These are phyloP conservation scores for Ceryle rudis DNA, from an alignment of 2,797 vertebrate genomes.

Conservation along the genomic window DNA sequence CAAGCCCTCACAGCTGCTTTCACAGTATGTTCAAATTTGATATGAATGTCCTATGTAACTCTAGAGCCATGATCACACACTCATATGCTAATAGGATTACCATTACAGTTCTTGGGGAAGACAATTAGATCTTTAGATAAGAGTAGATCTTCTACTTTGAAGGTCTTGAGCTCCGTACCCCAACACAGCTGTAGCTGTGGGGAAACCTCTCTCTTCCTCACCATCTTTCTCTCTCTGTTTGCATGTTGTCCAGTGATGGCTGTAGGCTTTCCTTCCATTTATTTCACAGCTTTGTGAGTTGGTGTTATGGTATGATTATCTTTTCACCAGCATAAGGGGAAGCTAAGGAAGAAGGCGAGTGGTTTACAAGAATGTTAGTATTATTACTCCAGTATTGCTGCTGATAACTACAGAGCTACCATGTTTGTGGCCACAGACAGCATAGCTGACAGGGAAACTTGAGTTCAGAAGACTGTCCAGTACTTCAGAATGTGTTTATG, in stretches of 20 bases:
- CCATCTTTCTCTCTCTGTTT: not conserved
- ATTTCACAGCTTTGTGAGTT: not conserved
- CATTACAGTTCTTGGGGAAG: not conserved
- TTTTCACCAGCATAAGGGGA: not conserved
- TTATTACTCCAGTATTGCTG: not conserved
- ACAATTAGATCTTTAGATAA: slow-evolving; percentile 11
- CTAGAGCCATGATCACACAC: not conserved
- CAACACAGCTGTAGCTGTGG: not conserved
- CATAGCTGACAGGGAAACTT: accelerated
- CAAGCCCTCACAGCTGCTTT: not conserved
- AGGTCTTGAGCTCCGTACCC: not conserved
- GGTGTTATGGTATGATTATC: not conserved
- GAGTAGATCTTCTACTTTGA: not conserved
- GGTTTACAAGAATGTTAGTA: not conserved
- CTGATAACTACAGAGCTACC: not conserved
- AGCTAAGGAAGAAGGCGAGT: not conserved
- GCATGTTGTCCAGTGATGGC: not conserved
- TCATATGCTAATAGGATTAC: slow-evolving; percentile 39
- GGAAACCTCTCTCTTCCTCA: accelerated
- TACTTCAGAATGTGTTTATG: not conserved
- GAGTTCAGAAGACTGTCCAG: not conserved
- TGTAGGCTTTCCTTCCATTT: not conserved
- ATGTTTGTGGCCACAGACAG: not conserved
- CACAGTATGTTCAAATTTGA: not conserved
- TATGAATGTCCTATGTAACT: not conserved